A percentile compares a stretch with the other conserved stretches of the same genome.
Conservation (phyloP, 2,888 invertebrate species). For the Coleophora flavipennella region DNA sequence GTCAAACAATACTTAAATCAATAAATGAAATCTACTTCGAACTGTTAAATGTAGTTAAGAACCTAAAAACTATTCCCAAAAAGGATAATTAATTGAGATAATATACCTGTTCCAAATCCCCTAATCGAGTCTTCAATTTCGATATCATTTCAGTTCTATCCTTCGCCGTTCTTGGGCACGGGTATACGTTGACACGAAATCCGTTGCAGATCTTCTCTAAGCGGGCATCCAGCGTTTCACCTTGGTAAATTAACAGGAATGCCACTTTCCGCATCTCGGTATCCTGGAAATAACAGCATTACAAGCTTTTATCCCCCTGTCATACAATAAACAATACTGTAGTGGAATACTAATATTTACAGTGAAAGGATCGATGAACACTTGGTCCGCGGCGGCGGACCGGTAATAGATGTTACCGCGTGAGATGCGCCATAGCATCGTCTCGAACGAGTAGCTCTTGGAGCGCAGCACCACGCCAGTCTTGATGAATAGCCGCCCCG, state of each 20-base stretch:
- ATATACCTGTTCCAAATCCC: constrained; percentile 51
- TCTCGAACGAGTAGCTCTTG: constrained; percentile 39
- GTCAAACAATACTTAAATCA: neutral
- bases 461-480: constrained; percentile 44
- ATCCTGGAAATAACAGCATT: constrained; percentile 66
- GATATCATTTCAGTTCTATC: constrained; percentile 85
- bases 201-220: constrained; percentile 92
- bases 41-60: no score
- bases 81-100: neutral
- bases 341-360: constrained; percentile 51
- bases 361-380: constrained; percentile 83
- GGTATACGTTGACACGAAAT: constrained; percentile 89
- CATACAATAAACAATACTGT: no score
- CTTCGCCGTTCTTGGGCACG: constrained; percentile 83
- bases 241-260: constrained; percentile 87
- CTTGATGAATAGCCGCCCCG: constrained; percentile 38
- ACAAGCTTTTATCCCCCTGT: no score
- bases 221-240: constrained; percentile 83
- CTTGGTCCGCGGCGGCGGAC: constrained; percentile 82
- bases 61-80: no score
- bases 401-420: constrained; percentile 89
- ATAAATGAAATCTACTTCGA: neutral
- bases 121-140: constrained; percentile 36
- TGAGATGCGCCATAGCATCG: constrained; percentile 56
- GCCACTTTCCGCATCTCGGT: constrained; percentile 87